Conservation (phyloP, 2,113 vertebrate genomes). For the Nycticryphes semicollaris region DNA sequence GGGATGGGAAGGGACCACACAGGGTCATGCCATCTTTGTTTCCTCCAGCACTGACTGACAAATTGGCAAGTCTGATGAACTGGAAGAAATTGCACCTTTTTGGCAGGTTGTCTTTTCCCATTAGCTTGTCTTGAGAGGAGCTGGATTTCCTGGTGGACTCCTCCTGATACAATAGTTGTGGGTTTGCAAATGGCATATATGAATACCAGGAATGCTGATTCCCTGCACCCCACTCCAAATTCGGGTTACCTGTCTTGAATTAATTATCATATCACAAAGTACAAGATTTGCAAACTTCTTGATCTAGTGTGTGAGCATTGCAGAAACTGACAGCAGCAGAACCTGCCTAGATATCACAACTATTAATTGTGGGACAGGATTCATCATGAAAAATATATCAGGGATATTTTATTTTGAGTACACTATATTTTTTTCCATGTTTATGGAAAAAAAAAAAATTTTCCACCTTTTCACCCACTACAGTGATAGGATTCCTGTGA, state of each 20-base stretch:
- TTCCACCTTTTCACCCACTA: neutral
- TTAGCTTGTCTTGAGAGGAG: neutral
- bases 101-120: neutral
- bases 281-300: neutral
- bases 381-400: neutral
- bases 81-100: neutral
- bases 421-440: neutral
- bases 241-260: neutral
- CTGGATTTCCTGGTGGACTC: neutral
- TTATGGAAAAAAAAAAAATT: neutral
- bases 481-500: neutral
- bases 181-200: neutral
- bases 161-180: neutral
- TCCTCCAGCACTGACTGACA: neutral
- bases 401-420: neutral
- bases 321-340: neutral
- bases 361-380: too few species aligned
- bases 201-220: neutral
- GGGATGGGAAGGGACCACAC: neutral
- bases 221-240: neutral
- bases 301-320: accelerated
- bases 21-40: neutral
- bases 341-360: neutral
- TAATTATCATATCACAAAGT: neutral
- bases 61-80: neutral